phyloP scores from a whole-genome alignment of 1,140 invertebrate species.

The Stegodyphus mimosarum region DNA sequence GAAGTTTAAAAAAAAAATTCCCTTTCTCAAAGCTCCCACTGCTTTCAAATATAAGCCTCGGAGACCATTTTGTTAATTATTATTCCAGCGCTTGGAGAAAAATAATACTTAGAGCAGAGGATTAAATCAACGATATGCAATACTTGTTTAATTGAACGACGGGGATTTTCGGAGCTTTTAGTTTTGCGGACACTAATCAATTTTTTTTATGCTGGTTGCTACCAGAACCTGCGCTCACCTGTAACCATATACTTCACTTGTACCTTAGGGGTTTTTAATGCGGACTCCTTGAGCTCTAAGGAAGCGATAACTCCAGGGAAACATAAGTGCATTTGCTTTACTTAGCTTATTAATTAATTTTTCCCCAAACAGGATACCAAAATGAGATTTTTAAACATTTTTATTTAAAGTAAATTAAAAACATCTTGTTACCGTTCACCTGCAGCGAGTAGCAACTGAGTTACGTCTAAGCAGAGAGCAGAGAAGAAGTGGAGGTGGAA shows the following conservation, averaged over 20 bases:
- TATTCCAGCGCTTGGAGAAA: not conserved
- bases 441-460: not conserved
- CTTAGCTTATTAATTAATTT: constrained; percentile 31
- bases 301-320: not conserved
- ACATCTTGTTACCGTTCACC: not conserved
- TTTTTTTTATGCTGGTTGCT: not conserved
- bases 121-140: constrained; percentile 20
- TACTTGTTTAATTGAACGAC: constrained; percentile 25
- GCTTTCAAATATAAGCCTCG: not conserved
- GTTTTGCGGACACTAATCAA: constrained; percentile 3
- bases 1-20: not conserved
- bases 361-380: not conserved
- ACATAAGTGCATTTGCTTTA: constrained; percentile 13
- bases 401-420: constrained; percentile 39
- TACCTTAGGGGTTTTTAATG: not conserved
- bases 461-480: not conserved
- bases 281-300: not conserved
- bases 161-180: constrained; percentile 10
- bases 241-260: not conserved
- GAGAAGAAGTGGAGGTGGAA: not conserved
- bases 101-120: not conserved
- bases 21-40: not conserved
- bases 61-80: constrained; percentile 3
- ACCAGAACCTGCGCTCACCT: not conserved
- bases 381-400: constrained; percentile 22